Base-by-base conservation (phyloP, 1,140 invertebrate genomes). In the Bombus breviceps region DNA sequence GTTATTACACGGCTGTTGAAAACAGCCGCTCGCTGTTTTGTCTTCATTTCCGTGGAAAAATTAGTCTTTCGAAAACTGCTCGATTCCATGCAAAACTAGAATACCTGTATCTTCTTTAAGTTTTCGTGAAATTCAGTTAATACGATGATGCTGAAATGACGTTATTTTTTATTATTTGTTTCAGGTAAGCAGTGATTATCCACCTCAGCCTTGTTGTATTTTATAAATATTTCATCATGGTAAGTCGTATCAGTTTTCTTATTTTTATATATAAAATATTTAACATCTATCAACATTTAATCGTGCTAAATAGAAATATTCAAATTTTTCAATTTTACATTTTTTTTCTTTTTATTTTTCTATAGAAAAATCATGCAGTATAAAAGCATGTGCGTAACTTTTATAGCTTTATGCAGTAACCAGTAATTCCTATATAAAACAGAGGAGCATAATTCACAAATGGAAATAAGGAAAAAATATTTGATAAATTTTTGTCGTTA, bases 1-100 rank as follows among this genome's bases (percentile, higher is more conserved):
- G 3, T 28, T 59, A 28, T 59, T 81, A n/a, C 37, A 37, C 41
- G 64, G 39, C 47, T 53, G 78, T 80, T 77, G 78, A 37, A 47
- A 68, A 68, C 77, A 79, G 39, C 41, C 41, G 32, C 9, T 32
- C 25, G 41, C n/a, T 25, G 3, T 47, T 37, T n/a, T 22, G 22
- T 34, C 28, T 32, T 64, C n/a, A 32, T 77, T 77, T 41, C 28
- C 28, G 12, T 64, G 62, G 32, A 69, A 68, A 28, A 68, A 53
- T 80, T 69, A 37, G 25, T 53, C 12, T 53, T 22, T 37, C 2
- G 64, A 53, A 69, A 47, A 37, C 37, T n/a, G 75, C 4, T 37
- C 22, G 6, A 8, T 37, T 34, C 28, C 32, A 10, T 37, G 25
- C 8, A 37, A 28, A 75, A 53, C 73, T 4, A 2, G 18, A 18